These are phyloP conservation scores for Macropus fuliginosus DNA, from an alignment of 2,797 vertebrate species.

Conservation along the genomic window DNA sequence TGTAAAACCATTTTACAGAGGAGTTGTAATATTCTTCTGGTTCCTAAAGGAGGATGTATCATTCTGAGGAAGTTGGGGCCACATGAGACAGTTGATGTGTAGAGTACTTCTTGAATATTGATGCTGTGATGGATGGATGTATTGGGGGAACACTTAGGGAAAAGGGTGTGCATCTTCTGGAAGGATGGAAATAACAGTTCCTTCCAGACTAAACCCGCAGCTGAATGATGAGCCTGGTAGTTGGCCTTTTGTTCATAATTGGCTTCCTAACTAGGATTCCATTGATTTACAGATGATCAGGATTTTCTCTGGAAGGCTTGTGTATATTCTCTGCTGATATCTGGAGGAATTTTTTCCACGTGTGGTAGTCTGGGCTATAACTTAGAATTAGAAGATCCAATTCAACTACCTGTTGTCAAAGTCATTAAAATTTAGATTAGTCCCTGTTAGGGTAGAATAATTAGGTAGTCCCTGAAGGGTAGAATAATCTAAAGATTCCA, in stretches of 20 bases:
- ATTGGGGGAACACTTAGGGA: constrained; percentile 13
- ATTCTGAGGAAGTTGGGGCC: neutral
- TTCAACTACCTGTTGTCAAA: constrained; percentile 53
- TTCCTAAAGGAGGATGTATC: neutral
- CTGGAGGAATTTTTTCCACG: constrained; percentile 53
- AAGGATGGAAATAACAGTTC: constrained; percentile 40
- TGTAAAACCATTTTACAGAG: neutral
- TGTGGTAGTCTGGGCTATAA: constrained; percentile 35
- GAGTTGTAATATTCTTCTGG: neutral
- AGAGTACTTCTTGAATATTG: constrained; percentile 22
- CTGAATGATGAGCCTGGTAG: constrained; percentile 39
- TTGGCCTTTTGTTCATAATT: constrained; percentile 60
- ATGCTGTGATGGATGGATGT: neutral
- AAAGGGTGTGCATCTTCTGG: neutral
- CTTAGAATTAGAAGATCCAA: constrained; percentile 60
- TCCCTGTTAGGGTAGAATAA: constrained; percentile 31
- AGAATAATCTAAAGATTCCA: constrained; percentile 30
- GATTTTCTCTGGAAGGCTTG: constrained; percentile 60
- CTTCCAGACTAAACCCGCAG: neutral
- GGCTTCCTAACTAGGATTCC: constrained; percentile 42
- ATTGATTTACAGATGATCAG: constrained; percentile 61
- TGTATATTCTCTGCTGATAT: constrained; percentile 53
- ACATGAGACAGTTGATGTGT: neutral
- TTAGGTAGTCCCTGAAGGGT: neutral
- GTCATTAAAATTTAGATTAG: constrained; percentile 59